Evolutionary conservation across 2,888 invertebrate genomes (phyloP).

Genomic region (Belgica antarctica): DNA sequence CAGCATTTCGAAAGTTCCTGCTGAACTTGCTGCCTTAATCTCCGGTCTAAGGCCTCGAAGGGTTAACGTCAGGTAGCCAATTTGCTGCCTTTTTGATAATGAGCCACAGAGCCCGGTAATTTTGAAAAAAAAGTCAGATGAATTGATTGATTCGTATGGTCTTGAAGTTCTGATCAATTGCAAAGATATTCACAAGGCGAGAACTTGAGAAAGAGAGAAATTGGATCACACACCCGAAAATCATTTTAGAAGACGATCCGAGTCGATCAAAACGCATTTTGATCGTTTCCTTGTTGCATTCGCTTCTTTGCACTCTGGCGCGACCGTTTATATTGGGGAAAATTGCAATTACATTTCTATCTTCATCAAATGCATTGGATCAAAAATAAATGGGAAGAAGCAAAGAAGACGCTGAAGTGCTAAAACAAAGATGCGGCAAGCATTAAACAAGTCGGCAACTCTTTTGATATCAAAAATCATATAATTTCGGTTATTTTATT

Average conservation of each 20-base stretch:
- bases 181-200: neutral
- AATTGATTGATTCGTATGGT: neutral
- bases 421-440: neutral
- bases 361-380: neutral
- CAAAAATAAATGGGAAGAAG: neutral
- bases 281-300: neutral
- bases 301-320: too few relatives aligned
- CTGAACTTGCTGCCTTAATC: neutral
- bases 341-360: slow-evolving; percentile 11
- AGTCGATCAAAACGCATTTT: neutral
- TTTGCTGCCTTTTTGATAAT: slow-evolving; percentile 24
- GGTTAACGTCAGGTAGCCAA: slow-evolving; percentile 39
- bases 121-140: slow-evolving; percentile 4
- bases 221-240: neutral
- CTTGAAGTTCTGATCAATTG: slow-evolving; percentile 4
- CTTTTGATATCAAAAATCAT: slow-evolving; percentile 21
- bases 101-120: neutral
- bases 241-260: neutral
- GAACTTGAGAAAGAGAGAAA: neutral
- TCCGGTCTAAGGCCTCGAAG: neutral
- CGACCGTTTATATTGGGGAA: neutral
- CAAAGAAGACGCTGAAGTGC: neutral
- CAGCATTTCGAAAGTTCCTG: too few relatives aligned
- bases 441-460: slow-evolving; percentile 14
- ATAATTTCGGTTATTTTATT: slow-evolving; percentile 17